Evolutionary conservation across 35 echinoderm and acorn worm genomes (phyloP), one percentile per base, ranked within the genome.

Genomic region (Apostichopus japonicus): DNA sequence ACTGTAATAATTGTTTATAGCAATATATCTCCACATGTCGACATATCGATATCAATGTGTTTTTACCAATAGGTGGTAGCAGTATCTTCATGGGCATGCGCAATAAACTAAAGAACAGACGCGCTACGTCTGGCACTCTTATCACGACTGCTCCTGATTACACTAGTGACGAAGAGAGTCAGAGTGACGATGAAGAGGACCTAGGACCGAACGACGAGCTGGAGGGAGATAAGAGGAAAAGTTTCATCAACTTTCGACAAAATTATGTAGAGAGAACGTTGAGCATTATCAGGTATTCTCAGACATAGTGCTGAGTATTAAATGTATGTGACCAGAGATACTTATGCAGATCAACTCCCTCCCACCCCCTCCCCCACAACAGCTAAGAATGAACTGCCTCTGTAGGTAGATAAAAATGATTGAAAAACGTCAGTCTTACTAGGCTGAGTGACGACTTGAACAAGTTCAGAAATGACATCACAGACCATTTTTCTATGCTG

Each of bases 251-350:
- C 24, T 80, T 96, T 44, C 95, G 92, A 59, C 81, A 91, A 22
- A 91, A 90, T 55, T 94, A 88, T 56, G 71, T 92, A 0, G 90
- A 94, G 56, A 88, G 72, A 54, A 89, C 89, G 54, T 62, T 87
- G 33, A 96, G 95, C 84, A 84, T 94, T 71, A 96, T 96, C 73
- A 96, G 95, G 95, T 96, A 10, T 67, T 4, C 33, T 44, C 33
- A 44, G 33, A 44, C 33, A 44, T 44, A 44, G 4, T 44, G 33
- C 33, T 44, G 33, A 44, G 33, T 44, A 44, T 44, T 44, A 44
- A 44, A 44, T 44, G 33, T 44, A 44, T 44, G 33, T 44, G 33
- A 44, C 33, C 33, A 44, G 33, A 44, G 33, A 44, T 44, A 44
- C 33, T 44, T 44, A 44, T 44, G 33, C 33, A 44, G 33, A 44